A percentile compares a stretch with the other conserved stretches of the same genome.
phyloP scores from a whole-genome alignment of 2,113 vertebrate species.

The Falcunculus frontatus region DNA sequence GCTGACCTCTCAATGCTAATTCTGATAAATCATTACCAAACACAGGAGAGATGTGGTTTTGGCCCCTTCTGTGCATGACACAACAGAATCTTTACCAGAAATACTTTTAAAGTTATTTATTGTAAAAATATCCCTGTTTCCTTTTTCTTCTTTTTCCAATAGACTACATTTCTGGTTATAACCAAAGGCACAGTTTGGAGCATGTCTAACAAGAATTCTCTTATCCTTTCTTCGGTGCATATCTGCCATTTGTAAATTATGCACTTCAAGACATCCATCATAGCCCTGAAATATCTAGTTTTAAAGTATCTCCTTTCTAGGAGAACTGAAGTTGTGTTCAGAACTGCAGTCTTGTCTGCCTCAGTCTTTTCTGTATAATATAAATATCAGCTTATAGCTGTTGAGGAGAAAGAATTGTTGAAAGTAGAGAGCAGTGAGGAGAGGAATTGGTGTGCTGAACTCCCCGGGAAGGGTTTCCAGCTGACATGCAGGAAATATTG shows the following conservation, averaged over 20 bases:
- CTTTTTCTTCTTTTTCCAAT: background rate
- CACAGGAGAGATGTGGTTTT: background rate
- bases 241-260: background rate
- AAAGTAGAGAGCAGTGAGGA: slow-evolving; percentile 32
- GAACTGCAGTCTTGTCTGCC: background rate
- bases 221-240: background rate
- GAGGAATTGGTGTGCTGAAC: slow-evolving; percentile 35
- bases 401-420: background rate
- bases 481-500: slow-evolving; percentile 41
- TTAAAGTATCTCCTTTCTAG: background rate
- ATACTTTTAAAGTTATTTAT: background rate
- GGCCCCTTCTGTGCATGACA: background rate
- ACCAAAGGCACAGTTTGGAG: background rate
- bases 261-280: background rate
- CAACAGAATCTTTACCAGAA: background rate
- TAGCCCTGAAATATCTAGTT: background rate
- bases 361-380: background rate
- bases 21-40: background rate
- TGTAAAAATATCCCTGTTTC: background rate
- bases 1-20: background rate
- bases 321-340: background rate
- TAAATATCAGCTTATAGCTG: background rate
- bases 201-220: background rate
- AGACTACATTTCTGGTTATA: background rate
- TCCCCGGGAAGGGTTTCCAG: slow-evolving; percentile 10